These are phyloP conservation scores for Thelaira solivaga DNA, from an alignment of 2,888 invertebrate species.

Conservation along the genomic window DNA sequence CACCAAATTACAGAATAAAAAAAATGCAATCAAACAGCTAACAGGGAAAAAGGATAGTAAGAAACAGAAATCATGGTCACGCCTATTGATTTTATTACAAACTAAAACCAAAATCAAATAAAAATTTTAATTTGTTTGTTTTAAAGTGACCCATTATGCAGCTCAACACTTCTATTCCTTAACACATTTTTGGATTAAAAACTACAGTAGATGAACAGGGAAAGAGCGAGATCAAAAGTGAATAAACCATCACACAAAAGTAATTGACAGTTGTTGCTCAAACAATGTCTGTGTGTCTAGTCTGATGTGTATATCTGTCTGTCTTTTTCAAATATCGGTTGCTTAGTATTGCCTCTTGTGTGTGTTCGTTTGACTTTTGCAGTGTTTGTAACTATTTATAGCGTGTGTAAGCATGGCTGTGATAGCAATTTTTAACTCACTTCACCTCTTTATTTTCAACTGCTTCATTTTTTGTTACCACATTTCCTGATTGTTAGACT, in stretches of 20 bases:
- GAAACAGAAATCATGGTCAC: no score
- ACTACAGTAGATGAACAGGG: background rate
- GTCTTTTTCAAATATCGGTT: conserved; percentile 13
- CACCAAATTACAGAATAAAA: no score
- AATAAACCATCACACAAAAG: conserved; percentile 35
- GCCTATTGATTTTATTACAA: no score
- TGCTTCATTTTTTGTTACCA: conserved; percentile 12
- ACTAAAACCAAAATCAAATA: no score
- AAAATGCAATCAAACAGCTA: no score
- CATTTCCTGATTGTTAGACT: conserved; percentile 45
- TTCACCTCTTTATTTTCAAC: conserved; percentile 19
- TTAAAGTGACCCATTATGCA: background rate
- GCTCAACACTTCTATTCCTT: background rate
- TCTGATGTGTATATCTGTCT: no score
- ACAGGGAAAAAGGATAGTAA: no score
- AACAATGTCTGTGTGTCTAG: conserved; percentile 52
- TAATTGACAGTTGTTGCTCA: conserved; percentile 63
- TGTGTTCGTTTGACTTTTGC: conserved; percentile 39
- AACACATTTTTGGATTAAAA: background rate
- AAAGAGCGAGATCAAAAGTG: conserved; percentile 8
- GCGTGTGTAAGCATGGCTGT: conserved; percentile 17
- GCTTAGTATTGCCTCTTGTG: conserved; percentile 14
- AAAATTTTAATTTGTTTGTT: no score
- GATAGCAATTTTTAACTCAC: conserved; percentile 32
- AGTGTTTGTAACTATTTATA: conserved; percentile 38